Percentiles rank a stretch among this genome's conserved stretches.
Evolutionary conservation across 2,797 vertebrate species (phyloP).

Genomic region (Brachyalestes nurse): DNA sequence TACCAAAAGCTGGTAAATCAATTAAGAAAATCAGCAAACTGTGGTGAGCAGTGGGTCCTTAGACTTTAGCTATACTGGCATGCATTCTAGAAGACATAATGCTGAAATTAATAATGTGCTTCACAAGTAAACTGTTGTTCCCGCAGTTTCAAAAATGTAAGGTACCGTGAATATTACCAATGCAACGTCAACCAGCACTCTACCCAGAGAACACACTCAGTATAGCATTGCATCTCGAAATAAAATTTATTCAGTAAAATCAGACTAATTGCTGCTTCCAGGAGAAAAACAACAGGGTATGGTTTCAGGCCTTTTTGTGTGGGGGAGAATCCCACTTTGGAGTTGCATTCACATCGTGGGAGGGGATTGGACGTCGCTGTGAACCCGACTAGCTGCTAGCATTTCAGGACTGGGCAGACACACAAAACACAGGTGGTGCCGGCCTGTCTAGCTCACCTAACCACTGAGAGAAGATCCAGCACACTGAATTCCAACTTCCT

Average conservation of each 20-base stretch:
- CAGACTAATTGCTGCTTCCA: slow-evolving; percentile 48
- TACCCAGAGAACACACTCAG: background rate
- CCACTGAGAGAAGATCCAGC: slow-evolving; percentile 54
- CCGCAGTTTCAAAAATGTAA: too few species aligned
- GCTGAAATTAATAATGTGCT: background rate
- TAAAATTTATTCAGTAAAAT: slow-evolving; percentile 40
- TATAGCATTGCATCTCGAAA: background rate
- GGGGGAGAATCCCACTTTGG: slow-evolving; percentile 18
- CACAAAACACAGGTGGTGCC: slow-evolving; percentile 61
- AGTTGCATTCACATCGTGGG: slow-evolving; percentile 35
- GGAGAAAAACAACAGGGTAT: slow-evolving; percentile 50
- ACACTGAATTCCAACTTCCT: slow-evolving; percentile 9
- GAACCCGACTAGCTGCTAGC: slow-evolving; percentile 46
- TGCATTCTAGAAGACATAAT: background rate
- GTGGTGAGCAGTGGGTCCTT: too few species aligned
- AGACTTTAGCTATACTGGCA: too few species aligned
- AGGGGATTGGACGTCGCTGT: slow-evolving; percentile 22
- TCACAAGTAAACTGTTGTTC: background rate
- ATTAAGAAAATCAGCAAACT: too few species aligned
- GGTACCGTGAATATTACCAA: background rate
- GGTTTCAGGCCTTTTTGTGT: slow-evolving; percentile 44
- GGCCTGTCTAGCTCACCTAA: slow-evolving; percentile 61
- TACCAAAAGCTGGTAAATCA: too few species aligned
- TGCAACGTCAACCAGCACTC: background rate
- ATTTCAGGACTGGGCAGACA: slow-evolving; percentile 52